Percentiles rank a stretch among this genome's conserved stretches.
Conservation (phyloP, 1,140 invertebrate genomes). For the Drosophila murphyi region DNA sequence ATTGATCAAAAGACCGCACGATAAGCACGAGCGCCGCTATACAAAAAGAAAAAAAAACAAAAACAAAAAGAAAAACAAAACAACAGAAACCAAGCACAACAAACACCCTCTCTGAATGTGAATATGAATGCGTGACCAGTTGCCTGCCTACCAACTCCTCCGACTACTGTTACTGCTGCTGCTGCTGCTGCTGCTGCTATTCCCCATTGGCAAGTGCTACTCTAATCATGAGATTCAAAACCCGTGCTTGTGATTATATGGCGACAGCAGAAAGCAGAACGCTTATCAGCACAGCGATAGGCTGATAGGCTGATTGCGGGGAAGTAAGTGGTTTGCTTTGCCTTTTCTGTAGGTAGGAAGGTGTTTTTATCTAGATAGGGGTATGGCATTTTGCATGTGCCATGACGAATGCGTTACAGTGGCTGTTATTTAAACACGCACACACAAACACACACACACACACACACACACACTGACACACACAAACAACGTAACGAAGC, state of each 20-base stretch:
- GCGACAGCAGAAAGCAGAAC: conserved; percentile 36
- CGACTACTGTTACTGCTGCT: not conserved
- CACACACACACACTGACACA: conserved; percentile 16
- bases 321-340: no score
- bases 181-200: not conserved
- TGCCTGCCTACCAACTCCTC: conserved; percentile 7
- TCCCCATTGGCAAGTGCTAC: conserved; percentile 20
- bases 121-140: conserved; percentile 33
- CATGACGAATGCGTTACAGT: conserved; percentile 72
- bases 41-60: not conserved
- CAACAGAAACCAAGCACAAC: not conserved
- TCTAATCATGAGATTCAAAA: conserved; percentile 78
- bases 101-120: not conserved
- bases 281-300: conserved; percentile 50
- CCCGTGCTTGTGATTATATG: conserved; percentile 65
- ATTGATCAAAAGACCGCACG: conserved; percentile 63
- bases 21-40: conserved; percentile 36
- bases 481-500: conserved; percentile 30
- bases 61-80: not conserved
- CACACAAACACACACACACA: conserved; percentile 23
- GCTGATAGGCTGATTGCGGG: no score
- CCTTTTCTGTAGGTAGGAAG: no score
- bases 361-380: conserved; percentile 73
- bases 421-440: conserved; percentile 56
- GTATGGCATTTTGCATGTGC: conserved; percentile 79